phyloP scores from a whole-genome alignment of 2,888 invertebrate genomes.

The Boloria selene region DNA sequence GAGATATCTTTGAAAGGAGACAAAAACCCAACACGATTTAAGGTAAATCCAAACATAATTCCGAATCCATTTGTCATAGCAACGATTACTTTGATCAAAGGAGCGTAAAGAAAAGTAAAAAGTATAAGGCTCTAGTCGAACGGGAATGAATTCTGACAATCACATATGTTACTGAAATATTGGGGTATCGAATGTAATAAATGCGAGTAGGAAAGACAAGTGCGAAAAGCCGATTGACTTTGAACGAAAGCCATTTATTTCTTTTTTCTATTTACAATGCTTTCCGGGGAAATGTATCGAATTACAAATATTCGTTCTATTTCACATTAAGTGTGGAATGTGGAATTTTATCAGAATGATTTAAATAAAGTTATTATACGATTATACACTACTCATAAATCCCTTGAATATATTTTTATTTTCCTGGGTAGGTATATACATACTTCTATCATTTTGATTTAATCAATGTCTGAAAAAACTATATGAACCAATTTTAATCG shows the following conservation, averaged over 20 bases:
- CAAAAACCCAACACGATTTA: conserved; percentile 18
- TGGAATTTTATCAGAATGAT: not conserved
- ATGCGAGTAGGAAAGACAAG: conserved; percentile 28
- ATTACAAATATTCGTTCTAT: not conserved
- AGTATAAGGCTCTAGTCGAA: conserved; percentile 22
- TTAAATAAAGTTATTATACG: too few relatives aligned
- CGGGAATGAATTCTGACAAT: conserved; percentile 32
- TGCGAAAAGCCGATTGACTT: conserved; percentile 22
- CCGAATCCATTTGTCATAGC: conserved; percentile 31
- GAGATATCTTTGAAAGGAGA: conserved; percentile 30
- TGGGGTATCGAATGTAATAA: conserved; percentile 31
- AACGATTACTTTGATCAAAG: conserved; percentile 28
- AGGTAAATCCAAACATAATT: conserved; percentile 30
- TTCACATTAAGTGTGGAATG: not conserved
- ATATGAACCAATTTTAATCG: too few relatives aligned
- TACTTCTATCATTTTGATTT: too few relatives aligned
- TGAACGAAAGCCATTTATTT: conserved; percentile 15
- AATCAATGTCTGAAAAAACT: too few relatives aligned
- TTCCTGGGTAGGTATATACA: too few relatives aligned
- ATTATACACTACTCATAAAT: too few relatives aligned
- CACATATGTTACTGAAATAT: conserved; percentile 35
- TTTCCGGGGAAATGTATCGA: conserved; percentile 6
- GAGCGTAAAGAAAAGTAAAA: conserved; percentile 23
- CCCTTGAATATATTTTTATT: too few relatives aligned
- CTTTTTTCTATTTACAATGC: conserved; percentile 9